Evolutionary conservation across 2,888 invertebrate species (phyloP).

Genomic region (Pantelozetes paolii): DNA sequence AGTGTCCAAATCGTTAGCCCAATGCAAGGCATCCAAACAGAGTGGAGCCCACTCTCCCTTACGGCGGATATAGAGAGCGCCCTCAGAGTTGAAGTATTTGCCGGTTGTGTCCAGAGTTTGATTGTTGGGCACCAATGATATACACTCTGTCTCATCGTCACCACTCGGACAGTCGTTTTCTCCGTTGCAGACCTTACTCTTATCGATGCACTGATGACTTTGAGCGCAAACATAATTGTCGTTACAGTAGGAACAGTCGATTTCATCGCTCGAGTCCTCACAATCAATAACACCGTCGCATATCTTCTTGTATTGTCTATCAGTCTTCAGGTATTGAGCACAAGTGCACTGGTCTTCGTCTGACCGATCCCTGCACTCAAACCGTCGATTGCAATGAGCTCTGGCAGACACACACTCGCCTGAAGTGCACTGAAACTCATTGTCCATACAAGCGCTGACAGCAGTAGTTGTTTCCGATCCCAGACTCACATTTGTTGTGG

Average conservation of each 20-base stretch:
- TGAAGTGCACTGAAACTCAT: slow-evolving; percentile 42
- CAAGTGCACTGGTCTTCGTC: slow-evolving; percentile 55
- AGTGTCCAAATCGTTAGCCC: slow-evolving; percentile 47
- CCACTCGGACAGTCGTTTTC: slow-evolving; percentile 37
- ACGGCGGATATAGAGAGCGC: slow-evolving; percentile 69
- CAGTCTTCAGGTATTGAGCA: slow-evolving; percentile 68
- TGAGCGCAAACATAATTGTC: slow-evolving; percentile 6
- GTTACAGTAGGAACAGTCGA: slow-evolving; percentile 7
- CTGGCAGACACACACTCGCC: slow-evolving; percentile 43
- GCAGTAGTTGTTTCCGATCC: slow-evolving; percentile 13
- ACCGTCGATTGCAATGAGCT: neutral
- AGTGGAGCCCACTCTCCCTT: slow-evolving; percentile 72
- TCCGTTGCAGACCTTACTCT: slow-evolving; percentile 33
- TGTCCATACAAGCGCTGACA: slow-evolving; percentile 2
- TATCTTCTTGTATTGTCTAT: slow-evolving; percentile 66
- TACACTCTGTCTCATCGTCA: slow-evolving; percentile 39
- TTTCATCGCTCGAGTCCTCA: slow-evolving; percentile 61
- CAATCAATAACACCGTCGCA: slow-evolving; percentile 75
- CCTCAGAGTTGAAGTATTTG: slow-evolving; percentile 51
- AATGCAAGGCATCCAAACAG: slow-evolving; percentile 65
- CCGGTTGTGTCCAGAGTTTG: neutral
- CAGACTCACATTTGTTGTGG: neutral
- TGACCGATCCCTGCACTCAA: slow-evolving; percentile 27
- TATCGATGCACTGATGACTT: slow-evolving; percentile 29
- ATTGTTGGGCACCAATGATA: slow-evolving; percentile 18